Percentiles rank a stretch among this genome's conserved stretches.
These are phyloP conservation scores for Cinclus mexicanus DNA, from an alignment of 2,113 vertebrate species.

Conservation along the genomic window DNA sequence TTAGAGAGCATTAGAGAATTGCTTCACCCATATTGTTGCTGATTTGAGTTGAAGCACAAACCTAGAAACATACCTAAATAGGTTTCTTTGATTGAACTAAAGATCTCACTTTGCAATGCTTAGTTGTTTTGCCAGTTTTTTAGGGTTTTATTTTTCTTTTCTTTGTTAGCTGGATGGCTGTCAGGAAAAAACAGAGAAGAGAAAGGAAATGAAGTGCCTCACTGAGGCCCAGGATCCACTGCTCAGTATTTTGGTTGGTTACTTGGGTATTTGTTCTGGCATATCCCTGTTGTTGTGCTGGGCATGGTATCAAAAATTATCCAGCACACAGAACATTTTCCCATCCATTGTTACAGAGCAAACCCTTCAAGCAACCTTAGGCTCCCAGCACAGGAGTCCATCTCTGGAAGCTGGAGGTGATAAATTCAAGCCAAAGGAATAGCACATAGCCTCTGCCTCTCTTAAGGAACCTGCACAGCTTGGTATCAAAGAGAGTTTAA, in stretches of 20 bases:
- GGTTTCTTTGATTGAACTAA: background rate
- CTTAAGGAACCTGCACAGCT: conserved; percentile 48
- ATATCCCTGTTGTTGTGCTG: conserved; percentile 32
- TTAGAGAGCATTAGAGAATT: background rate
- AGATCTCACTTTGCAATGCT: background rate
- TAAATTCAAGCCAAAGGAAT: background rate
- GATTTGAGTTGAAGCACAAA: background rate
- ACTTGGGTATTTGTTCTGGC: conserved; percentile 58
- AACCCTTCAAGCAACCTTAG: background rate
- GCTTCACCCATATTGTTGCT: background rate
- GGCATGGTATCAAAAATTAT: conserved; percentile 46
- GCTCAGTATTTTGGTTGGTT: conserved; percentile 25
- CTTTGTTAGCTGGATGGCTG: background rate
- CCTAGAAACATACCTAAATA: background rate
- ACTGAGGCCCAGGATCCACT: background rate
- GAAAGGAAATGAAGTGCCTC: conserved; percentile 52
- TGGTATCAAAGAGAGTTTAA: conserved; percentile 64
- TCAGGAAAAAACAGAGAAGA: conserved; percentile 24
- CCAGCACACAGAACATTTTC: conserved; percentile 37
- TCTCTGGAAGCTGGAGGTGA: background rate
- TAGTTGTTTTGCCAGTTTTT: background rate
- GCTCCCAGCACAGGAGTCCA: background rate
- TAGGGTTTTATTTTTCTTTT: background rate
- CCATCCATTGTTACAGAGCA: conserved; percentile 49
- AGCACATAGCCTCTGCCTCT: background rate